A percentile compares a stretch with the other conserved stretches of the same genome.
phyloP scores from a whole-genome alignment of 1,140 invertebrate species.

The Magallana angulata region DNA sequence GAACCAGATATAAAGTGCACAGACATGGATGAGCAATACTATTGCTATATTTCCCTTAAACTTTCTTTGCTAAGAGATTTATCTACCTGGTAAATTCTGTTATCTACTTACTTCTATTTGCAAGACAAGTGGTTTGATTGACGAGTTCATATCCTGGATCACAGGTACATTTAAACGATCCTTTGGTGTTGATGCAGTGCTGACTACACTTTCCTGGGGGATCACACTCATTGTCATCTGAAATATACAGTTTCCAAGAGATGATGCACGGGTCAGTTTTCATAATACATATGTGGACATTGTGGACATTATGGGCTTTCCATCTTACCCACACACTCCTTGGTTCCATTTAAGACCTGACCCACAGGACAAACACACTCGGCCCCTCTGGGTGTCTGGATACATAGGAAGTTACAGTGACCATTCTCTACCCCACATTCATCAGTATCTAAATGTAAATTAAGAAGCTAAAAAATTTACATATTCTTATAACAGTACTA shows the following conservation, averaged over 20 bases:
- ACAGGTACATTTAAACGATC: conserved; percentile 86
- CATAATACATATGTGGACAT: too few species aligned
- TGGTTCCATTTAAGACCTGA: conserved; percentile 79
- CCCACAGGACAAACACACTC: conserved; percentile 93
- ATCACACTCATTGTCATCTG: conserved; percentile 92
- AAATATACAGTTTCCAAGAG: conserved; percentile 18
- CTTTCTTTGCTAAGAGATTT: background rate
- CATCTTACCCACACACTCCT: conserved; percentile 82
- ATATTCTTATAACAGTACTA: too few species aligned
- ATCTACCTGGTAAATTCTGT: background rate
- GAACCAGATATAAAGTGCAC: too few species aligned
- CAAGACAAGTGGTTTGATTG: conserved; percentile 94
- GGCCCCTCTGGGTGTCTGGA: conserved; percentile 93
- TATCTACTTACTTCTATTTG: conserved; percentile 83
- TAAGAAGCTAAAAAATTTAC: too few species aligned
- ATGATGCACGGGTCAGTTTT: too few species aligned
- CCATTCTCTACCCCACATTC: conserved; percentile 72
- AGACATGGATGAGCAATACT: too few species aligned
- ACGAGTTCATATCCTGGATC: conserved; percentile 86
- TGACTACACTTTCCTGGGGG: conserved; percentile 95
- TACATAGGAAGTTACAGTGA: conserved; percentile 92
- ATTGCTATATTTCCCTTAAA: background rate
- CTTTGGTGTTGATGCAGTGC: conserved; percentile 84
- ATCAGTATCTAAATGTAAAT: conserved; percentile 63
- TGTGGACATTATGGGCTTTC: too few species aligned